Evolutionary conservation across 2,888 invertebrate genomes (phyloP).

Genomic region (Atrina japonica): DNA sequence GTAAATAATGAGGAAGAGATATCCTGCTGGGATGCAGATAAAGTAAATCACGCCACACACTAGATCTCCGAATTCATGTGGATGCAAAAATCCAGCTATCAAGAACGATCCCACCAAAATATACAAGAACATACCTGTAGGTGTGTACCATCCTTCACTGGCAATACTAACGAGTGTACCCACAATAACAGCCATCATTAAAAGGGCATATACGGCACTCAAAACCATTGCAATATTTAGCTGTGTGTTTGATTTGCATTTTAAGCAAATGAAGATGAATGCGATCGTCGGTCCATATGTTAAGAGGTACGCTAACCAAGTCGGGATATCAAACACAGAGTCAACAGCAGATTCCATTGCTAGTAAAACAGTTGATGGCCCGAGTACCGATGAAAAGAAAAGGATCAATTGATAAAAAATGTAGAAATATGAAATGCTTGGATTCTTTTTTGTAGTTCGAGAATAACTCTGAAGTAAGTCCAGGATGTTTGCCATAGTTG

Average conservation of each 20-base stretch:
- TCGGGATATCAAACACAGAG: slow-evolving; percentile 44
- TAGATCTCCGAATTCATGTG: slow-evolving; percentile 86
- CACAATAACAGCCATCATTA: slow-evolving; percentile 99
- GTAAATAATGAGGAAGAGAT: slow-evolving; percentile 93
- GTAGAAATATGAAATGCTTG: slow-evolving; percentile 90
- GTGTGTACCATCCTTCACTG: slow-evolving; percentile 88
- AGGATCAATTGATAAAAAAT: slow-evolving; percentile 71
- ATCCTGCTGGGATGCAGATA: slow-evolving; percentile 96
- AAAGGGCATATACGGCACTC: slow-evolving; percentile 95
- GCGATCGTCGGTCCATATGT: slow-evolving; percentile 94
- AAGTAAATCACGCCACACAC: slow-evolving; percentile 88
- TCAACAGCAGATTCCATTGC: slow-evolving; percentile 50
- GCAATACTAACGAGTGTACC: slow-evolving; percentile 98
- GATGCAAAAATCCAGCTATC: slow-evolving; percentile 97
- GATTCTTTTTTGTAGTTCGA: slow-evolving; percentile 96
- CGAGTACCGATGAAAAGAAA: slow-evolving; percentile 62
- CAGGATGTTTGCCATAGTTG: slow-evolving; percentile 98
- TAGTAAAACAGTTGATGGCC: slow-evolving; percentile 56
- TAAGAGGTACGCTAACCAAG: slow-evolving; percentile 95
- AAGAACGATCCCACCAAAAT: slow-evolving; percentile 95
- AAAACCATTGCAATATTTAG: slow-evolving; percentile 81
- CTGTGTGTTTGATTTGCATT: slow-evolving; percentile 94
- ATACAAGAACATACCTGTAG: slow-evolving; percentile 56
- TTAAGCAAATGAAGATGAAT: slow-evolving; percentile 96
- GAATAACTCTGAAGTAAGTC: slow-evolving; percentile 92